Evolutionary conservation across 2,888 invertebrate genomes (phyloP).

Genomic region (Dryomyza anilis): DNA sequence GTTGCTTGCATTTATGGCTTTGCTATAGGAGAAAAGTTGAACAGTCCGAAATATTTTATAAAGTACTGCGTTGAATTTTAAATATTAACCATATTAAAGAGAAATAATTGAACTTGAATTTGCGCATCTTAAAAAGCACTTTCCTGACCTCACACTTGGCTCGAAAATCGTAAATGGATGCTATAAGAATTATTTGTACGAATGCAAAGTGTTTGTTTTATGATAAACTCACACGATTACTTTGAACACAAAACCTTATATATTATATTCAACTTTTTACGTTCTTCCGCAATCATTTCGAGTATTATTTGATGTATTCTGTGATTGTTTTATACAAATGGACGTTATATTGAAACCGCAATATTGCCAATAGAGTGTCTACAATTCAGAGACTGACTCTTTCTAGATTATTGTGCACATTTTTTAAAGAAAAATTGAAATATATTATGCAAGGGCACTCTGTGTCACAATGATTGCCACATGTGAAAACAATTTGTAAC

Average conservation of each 20-base stretch:
- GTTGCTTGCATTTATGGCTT: no score
- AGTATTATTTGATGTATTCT: not conserved
- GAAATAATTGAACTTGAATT: not conserved
- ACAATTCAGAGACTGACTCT: slow-evolving; percentile 27
- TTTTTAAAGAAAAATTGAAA: not conserved
- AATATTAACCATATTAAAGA: not conserved
- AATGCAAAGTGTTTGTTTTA: slow-evolving; percentile 36
- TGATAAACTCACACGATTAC: slow-evolving; percentile 22
- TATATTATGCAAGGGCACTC: not conserved
- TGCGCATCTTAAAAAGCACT: slow-evolving; percentile 35
- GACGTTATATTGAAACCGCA: slow-evolving; percentile 20
- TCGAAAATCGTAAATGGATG: slow-evolving; percentile 45
- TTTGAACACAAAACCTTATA: slow-evolving; percentile 29
- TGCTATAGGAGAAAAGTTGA: no score
- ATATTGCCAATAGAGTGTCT: slow-evolving; percentile 14
- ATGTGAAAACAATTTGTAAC: slow-evolving; percentile 40
- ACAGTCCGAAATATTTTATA: not conserved
- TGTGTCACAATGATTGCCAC: slow-evolving; percentile 15
- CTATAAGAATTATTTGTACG: slow-evolving; percentile 31
- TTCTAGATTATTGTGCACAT: slow-evolving; percentile 27
- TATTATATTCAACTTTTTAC: not conserved
- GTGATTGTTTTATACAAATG: slow-evolving; percentile 5
- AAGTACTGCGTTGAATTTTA: not conserved
- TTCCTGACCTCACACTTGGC: slow-evolving; percentile 33
- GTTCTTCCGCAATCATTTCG: slow-evolving; percentile 1